A percentile compares a stretch with the other conserved stretches of the same genome.
Conservation (phyloP, 2,797 vertebrate genomes). For the Clarias pachynema region DNA sequence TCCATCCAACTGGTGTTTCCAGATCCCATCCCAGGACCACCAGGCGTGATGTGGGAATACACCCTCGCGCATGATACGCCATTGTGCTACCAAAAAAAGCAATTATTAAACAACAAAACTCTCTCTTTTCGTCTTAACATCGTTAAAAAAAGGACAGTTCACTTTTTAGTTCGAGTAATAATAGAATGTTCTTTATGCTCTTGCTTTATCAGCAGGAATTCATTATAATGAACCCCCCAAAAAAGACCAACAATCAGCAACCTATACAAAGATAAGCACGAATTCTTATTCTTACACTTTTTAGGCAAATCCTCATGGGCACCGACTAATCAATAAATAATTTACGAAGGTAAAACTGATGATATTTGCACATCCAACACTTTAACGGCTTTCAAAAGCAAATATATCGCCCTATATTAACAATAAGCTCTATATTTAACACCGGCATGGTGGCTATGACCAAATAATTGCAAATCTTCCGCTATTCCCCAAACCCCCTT, state of each 20-base stretch:
- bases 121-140: background rate
- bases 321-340: slow-evolving; percentile 7
- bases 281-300: background rate
- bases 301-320: background rate
- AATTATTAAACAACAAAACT: slow-evolving; percentile 6
- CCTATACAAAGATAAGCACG: background rate
- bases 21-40: background rate
- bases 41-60: background rate
- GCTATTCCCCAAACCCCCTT: slow-evolving; percentile 13
- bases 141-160: background rate
- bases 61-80: background rate
- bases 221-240: background rate
- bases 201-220: slow-evolving; percentile 8
- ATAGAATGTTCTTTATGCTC: background rate
- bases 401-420: background rate
- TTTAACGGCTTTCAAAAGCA: background rate
- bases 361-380: background rate
- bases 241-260: slow-evolving; percentile 14
- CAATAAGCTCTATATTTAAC: background rate
- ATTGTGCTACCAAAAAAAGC: background rate
- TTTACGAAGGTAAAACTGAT: background rate
- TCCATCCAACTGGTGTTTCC: too few species aligned
- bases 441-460: background rate
- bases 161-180: background rate
- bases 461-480: background rate